Evolutionary conservation across 2,888 invertebrate genomes (phyloP).

Genomic region (Brachyptera risi): DNA sequence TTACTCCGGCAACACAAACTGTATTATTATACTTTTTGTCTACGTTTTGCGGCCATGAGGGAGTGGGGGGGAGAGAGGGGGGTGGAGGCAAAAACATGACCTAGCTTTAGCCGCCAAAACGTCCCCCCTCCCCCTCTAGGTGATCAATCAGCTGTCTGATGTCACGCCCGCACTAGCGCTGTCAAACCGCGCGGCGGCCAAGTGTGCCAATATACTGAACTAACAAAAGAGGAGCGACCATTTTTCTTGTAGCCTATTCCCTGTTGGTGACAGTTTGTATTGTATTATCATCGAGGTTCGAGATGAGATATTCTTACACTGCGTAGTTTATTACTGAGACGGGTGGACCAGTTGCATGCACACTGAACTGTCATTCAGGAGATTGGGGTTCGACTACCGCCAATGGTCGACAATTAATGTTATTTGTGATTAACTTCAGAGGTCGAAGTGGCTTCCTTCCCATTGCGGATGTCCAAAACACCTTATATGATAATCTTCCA

Average conservation of each 20-base stretch:
- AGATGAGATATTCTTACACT: conserved; percentile 8
- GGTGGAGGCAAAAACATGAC: conserved; percentile 5
- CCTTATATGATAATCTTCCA: too few relatives aligned
- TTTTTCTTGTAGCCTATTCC: conserved; percentile 30
- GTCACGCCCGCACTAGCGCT: conserved; percentile 18
- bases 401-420: too few relatives aligned
- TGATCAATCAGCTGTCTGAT: conserved; percentile 21
- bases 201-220: conserved; percentile 10
- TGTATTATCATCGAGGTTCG: conserved; percentile 2
- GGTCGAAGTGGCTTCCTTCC: too few relatives aligned
- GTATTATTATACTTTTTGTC: conserved; percentile 20
- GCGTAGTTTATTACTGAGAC: neutral
- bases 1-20: neutral
- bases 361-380: neutral
- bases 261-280: conserved; percentile 31
- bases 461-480: too few relatives aligned
- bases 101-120: neutral
- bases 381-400: too few relatives aligned
- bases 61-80: too few relatives aligned
- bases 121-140: conserved; percentile 10
- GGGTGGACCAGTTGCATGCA: neutral
- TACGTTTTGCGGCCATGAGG: too few relatives aligned
- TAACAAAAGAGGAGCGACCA: conserved; percentile 19
- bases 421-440: too few relatives aligned
- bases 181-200: too few relatives aligned